Conservation (phyloP, 2,888 invertebrate species). For the Lissocephala sabroskyi region DNA sequence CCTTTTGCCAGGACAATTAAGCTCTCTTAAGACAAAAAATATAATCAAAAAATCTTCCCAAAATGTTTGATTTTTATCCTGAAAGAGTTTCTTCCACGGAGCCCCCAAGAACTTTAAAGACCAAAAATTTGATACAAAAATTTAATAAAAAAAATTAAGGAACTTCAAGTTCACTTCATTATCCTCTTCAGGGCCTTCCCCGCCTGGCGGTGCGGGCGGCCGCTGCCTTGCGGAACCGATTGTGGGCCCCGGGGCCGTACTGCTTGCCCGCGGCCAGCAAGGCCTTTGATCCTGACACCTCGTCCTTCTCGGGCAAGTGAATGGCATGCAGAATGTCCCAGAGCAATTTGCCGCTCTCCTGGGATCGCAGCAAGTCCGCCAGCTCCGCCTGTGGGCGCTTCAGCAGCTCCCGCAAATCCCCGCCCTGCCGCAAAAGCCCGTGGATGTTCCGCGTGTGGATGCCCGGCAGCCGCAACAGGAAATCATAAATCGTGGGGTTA, state of each 20-base stretch:
- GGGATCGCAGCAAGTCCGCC: conserved; percentile 80
- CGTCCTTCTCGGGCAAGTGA: conserved; percentile 75
- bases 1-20: too few relatives aligned
- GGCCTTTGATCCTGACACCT: conserved; percentile 54
- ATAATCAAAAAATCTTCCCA: too few relatives aligned
- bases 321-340: conserved; percentile 81
- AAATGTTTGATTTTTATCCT: too few relatives aligned
- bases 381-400: conserved; percentile 79
- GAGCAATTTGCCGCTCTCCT: conserved; percentile 79
- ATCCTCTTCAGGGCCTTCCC: conserved; percentile 20
- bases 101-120: too few relatives aligned
- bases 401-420: conserved; percentile 78
- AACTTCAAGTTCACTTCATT: too few relatives aligned
- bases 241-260: conserved; percentile 45
- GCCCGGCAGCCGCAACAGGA: conserved; percentile 90
- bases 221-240: conserved; percentile 64
- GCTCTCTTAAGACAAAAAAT: too few relatives aligned
- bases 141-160: too few relatives aligned
- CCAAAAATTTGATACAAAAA: too few relatives aligned
- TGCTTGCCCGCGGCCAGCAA: conserved; percentile 56
- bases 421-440: conserved; percentile 82
- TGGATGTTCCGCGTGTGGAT: conserved; percentile 89
- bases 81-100: too few relatives aligned
- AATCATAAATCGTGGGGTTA: conserved; percentile 83
- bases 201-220: conserved; percentile 21